These are phyloP conservation scores for Cataglyphis hispanica DNA, from an alignment of 1,140 invertebrate species.

Conservation along the genomic window DNA sequence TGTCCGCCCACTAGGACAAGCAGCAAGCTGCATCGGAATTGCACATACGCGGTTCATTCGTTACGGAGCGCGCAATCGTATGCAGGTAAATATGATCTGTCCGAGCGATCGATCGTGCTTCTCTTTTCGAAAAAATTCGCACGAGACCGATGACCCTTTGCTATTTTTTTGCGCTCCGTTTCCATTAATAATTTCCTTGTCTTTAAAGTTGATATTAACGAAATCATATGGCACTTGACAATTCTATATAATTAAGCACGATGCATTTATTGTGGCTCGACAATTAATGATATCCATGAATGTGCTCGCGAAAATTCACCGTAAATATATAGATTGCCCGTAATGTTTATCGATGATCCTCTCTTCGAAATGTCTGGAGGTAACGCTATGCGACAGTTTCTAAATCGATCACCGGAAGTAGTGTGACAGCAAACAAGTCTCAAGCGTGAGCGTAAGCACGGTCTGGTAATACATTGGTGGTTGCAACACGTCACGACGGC, in stretches of 20 bases:
- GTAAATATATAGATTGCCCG: neutral
- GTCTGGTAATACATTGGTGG: conserved; percentile 28
- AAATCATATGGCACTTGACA: neutral
- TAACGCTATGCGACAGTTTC: neutral
- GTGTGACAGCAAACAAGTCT: neutral
- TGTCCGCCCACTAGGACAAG: conserved; percentile 85
- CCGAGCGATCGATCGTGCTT: conserved; percentile 67
- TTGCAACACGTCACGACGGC: conserved; percentile 35
- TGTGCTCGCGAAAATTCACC: neutral
- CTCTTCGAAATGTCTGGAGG: neutral
- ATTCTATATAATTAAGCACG: neutral
- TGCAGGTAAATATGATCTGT: conserved; percentile 74
- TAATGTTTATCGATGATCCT: neutral
- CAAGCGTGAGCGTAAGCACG: conserved; percentile 14
- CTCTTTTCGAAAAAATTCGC: neutral
- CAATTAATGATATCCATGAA: neutral
- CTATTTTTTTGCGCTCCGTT: conserved; percentile 27
- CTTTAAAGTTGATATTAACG: neutral
- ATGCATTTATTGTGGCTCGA: neutral
- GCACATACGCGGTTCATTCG: conserved; percentile 79
- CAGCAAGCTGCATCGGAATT: conserved; percentile 80
- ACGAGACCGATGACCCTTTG: conserved; percentile 20
- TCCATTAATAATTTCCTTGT: conserved; percentile 6
- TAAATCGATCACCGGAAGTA: conserved; percentile 14
- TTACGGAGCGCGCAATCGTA: conserved; percentile 73